Base-by-base conservation (phyloP, 1,140 invertebrate genomes). In the Lordiphosa mommai region DNA sequence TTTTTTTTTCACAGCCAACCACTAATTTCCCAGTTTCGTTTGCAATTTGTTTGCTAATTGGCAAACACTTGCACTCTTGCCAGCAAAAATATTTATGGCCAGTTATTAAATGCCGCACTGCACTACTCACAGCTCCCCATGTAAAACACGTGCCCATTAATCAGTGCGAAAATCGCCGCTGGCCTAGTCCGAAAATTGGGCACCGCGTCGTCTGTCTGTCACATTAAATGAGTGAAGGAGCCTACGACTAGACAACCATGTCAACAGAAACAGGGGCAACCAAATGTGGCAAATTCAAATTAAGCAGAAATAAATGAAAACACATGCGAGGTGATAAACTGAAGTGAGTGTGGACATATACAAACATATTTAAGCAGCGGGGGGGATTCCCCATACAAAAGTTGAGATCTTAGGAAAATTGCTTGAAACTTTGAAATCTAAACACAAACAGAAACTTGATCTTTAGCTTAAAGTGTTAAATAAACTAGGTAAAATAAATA, bases 61-160 rank as follows among this genome's bases (percentile, higher is more conserved):
- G 76, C 65, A 51, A 82, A 80, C 76, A 80, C 65, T 79, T 66
- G 74, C 74, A 74, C 71, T n/a, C n/a, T n/a, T 82, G 71, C 56
- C 51, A 61, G 41, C 52, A 17, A n/a, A n/a, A n/a, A 70, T 80
- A 80, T 82, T 74, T 82, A 74, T 82, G 60, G 76, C 33, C 34
- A 56, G 65, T 69, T 79, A 79, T 79, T 79, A 79, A 67, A 66
- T 55, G 53, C 16, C 27, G 57, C n/a, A n/a, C 33, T 44, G 50
- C 46, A 27, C 65, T 43, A 44, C 48, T 53, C 36, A 50, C 68
- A 30, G 51, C 56, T 49, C 23, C 46, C 23, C 46, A 34, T 66
- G 60, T 52, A 53, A 56, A 72, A 65, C 74, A 70, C 49, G 64
- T 61, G 64, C 49, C 71, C 53, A 80, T 80, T 80, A 80, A 80